A percentile compares a stretch with the other conserved stretches of the same genome.
Evolutionary conservation across 2,888 invertebrate species (phyloP).

Genomic region (Ctenicera cuprea): DNA sequence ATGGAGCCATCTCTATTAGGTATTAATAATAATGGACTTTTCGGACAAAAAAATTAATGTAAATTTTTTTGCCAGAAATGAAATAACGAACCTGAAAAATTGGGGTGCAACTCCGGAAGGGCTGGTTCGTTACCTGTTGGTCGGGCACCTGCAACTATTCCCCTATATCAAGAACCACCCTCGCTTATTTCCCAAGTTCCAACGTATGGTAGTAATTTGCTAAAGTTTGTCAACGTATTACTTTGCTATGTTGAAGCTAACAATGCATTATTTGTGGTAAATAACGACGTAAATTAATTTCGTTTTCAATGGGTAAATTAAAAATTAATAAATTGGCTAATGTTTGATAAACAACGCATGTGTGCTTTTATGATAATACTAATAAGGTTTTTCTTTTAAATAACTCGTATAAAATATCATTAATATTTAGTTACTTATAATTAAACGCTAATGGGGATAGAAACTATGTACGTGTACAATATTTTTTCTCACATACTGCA

Average conservation of each 20-base stretch:
- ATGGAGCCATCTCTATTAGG: constrained; percentile 28
- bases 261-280: neutral
- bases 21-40: neutral
- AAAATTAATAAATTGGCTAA: constrained; percentile 21
- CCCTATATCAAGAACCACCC: constrained; percentile 30
- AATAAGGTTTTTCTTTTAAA: neutral
- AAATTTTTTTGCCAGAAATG: neutral
- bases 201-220: constrained; percentile 24
- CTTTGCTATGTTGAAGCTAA: neutral
- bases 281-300: constrained; percentile 12
- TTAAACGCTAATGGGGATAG: constrained; percentile 1
- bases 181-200: constrained; percentile 25
- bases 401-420: neutral
- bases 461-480: neutral
- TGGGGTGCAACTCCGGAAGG: constrained; percentile 31
- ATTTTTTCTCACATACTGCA: constrained; percentile 4
- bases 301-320: neutral
- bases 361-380: neutral
- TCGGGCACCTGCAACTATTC: constrained; percentile 40
- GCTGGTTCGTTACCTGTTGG: constrained; percentile 45
- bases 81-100: neutral
- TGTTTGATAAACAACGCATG: neutral
- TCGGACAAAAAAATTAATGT: too few species aligned
- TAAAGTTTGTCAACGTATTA: neutral
- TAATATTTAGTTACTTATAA: neutral